phyloP scores from a whole-genome alignment of 1,140 invertebrate genomes.

The Cotesia chilonis region DNA sequence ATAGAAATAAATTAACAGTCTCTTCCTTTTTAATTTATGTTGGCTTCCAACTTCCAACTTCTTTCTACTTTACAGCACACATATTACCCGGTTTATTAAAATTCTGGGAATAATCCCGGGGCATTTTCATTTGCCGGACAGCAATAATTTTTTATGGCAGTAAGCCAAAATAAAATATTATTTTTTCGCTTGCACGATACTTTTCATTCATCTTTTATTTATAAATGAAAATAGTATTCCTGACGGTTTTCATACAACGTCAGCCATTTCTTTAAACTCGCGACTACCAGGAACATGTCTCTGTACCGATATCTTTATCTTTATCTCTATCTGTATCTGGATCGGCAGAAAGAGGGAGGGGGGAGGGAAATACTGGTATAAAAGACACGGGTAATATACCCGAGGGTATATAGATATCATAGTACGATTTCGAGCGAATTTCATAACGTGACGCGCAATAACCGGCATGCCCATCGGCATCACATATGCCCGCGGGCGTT shows the following conservation, averaged over 20 bases:
- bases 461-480: conserved; percentile 31
- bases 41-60: too few species aligned
- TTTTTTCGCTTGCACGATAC: conserved; percentile 33
- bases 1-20: too few species aligned
- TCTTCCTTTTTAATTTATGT: too few species aligned
- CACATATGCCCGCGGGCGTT: conserved; percentile 16
- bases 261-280: conserved; percentile 26
- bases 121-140: neutral
- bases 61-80: too few species aligned
- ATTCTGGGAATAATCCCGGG: conserved; percentile 6
- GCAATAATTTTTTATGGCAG: conserved; percentile 15
- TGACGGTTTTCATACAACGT: conserved; percentile 13
- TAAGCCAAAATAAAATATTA: conserved; percentile 1
- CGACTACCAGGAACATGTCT: neutral
- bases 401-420: conserved; percentile 28
- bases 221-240: conserved; percentile 31
- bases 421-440: conserved; percentile 41
- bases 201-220: conserved; percentile 31
- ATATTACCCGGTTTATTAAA: neutral
- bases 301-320: neutral
- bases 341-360: neutral
- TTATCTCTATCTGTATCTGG: neutral
- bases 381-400: conserved; percentile 16
- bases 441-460: conserved; percentile 44
- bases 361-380: conserved; percentile 5